These are phyloP conservation scores for Acanthochromis polyacanthus DNA, from an alignment of 2,113 vertebrate genomes.

Conservation along the genomic window DNA sequence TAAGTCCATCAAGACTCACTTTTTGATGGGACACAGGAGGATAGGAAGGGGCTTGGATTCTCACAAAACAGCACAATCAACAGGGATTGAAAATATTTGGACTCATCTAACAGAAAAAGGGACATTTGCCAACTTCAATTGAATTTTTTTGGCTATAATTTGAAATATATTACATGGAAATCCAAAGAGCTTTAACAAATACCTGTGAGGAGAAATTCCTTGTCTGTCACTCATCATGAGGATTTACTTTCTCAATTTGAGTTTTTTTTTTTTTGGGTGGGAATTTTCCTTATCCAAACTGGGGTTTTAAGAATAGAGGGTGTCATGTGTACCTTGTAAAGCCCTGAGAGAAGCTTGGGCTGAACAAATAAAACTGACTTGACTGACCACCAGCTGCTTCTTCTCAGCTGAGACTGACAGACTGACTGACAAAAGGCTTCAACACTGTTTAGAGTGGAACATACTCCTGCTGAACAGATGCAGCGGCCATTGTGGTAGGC, in stretches of 20 bases:
- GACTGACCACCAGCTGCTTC: not conserved
- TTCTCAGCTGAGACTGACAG: conserved; percentile 5
- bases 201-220: not conserved
- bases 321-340: not conserved
- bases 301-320: too few relatives aligned
- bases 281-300: too few relatives aligned
- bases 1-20: not conserved
- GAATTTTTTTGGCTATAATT: too few relatives aligned
- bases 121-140: too few relatives aligned
- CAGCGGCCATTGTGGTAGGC: too few relatives aligned
- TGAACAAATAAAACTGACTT: not conserved
- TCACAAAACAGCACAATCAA: not conserved
- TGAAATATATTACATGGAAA: too few relatives aligned
- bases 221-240: not conserved
- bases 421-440: not conserved
- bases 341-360: not conserved
- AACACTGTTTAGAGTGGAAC: not conserved
- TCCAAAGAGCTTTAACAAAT: too few relatives aligned
- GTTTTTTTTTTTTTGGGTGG: too few relatives aligned
- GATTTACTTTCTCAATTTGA: not conserved
- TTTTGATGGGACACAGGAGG: not conserved
- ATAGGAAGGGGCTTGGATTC: not conserved
- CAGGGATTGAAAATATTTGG: not conserved
- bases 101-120: too few relatives aligned
- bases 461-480: not conserved